Evolutionary conservation across 2,113 vertebrate species (phyloP).

Genomic region (Microcebus tavaratra): DNA sequence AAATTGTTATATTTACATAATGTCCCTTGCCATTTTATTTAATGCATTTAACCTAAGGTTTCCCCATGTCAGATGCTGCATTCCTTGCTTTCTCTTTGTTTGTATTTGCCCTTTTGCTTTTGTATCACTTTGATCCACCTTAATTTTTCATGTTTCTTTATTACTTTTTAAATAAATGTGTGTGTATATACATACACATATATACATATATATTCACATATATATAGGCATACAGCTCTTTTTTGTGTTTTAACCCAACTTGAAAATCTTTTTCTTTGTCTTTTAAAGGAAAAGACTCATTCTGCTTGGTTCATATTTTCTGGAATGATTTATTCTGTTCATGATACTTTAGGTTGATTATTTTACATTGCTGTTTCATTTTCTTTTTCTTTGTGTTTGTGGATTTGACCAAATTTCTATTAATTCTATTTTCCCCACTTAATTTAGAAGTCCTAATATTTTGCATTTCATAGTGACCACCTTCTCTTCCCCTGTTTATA

Average conservation of each 20-base stretch:
- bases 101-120: not conserved
- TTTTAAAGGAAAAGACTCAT: not conserved
- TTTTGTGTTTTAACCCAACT: not conserved
- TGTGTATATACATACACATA: no score
- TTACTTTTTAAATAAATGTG: not conserved
- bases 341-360: not conserved
- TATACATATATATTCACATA: no score
- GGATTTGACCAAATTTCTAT: not conserved
- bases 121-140: not conserved
- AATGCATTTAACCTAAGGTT: not conserved
- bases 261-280: not conserved
- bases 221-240: not conserved
- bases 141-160: conserved; percentile 14
- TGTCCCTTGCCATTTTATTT: not conserved
- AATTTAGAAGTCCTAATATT: not conserved
- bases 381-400: not conserved
- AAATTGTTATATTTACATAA: not conserved
- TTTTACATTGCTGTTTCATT: not conserved
- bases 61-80: not conserved
- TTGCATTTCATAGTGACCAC: not conserved
- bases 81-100: not conserved
- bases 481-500: not conserved
- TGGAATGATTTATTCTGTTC: not conserved
- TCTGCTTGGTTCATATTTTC: not conserved
- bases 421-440: not conserved